A percentile compares a stretch with the other conserved stretches of the same genome.
phyloP scores from a whole-genome alignment of 2,113 vertebrate genomes.

The Corythornis madagascariensis region DNA sequence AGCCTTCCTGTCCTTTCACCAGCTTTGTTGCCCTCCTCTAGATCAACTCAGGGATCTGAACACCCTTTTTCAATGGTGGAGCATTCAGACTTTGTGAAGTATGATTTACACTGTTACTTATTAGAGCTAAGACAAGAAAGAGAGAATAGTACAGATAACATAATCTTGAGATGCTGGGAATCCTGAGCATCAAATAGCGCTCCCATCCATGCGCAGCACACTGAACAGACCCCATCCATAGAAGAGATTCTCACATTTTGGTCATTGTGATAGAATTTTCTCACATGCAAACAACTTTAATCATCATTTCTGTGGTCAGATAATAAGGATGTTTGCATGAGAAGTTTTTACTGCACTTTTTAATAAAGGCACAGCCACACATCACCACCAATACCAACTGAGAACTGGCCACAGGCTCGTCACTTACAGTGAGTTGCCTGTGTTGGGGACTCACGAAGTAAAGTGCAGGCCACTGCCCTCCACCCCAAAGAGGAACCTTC shows the following conservation, averaged over 20 bases:
- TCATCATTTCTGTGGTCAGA: neutral
- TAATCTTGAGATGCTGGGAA: neutral
- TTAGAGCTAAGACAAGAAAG: neutral
- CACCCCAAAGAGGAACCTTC: neutral
- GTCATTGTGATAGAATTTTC: neutral
- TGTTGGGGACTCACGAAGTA: rapidly evolving
- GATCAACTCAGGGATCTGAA: neutral
- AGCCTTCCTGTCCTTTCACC: neutral
- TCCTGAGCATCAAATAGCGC: neutral
- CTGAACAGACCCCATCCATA: neutral
- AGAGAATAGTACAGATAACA: neutral
- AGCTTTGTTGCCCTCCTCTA: neutral
- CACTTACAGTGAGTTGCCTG: neutral
- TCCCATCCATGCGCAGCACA: neutral
- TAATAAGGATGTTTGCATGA: neutral
- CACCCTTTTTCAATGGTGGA: neutral
- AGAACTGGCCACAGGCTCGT: neutral
- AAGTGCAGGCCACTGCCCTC: neutral
- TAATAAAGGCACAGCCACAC: neutral
- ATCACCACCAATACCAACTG: rapidly evolving
- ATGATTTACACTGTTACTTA: neutral
- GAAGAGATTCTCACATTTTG: neutral
- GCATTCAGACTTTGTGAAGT: neutral
- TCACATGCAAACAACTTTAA: neutral
- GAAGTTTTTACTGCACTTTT: neutral